Evolutionary conservation across 2,888 invertebrate genomes (phyloP).

Genomic region (Parnassius apollo): DNA sequence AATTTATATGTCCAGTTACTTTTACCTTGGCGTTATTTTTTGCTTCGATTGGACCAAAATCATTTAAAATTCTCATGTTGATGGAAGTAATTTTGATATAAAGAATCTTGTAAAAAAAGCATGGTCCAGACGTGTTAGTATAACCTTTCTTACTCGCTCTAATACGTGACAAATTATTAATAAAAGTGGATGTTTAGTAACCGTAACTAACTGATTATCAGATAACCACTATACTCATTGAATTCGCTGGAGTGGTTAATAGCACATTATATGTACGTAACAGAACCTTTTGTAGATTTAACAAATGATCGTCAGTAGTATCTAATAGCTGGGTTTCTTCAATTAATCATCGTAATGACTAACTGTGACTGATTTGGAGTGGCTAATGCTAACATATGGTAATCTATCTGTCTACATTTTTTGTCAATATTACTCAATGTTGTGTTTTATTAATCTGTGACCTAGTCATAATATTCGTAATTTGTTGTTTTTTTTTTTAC

Average conservation of each 20-base stretch:
- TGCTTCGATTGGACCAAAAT: conserved; percentile 6
- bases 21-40: no score
- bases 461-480: conserved; percentile 11
- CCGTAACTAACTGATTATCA: conserved; percentile 20
- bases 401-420: conserved; percentile 10
- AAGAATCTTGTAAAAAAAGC: conserved; percentile 11
- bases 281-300: conserved; percentile 16
- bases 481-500: conserved; percentile 6
- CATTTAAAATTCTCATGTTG: conserved; percentile 1
- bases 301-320: conserved; percentile 18
- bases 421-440: conserved; percentile 9
- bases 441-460: neutral
- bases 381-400: conserved; percentile 25
- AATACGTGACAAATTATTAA: conserved; percentile 9
- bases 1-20: no score
- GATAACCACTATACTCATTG: conserved; percentile 11
- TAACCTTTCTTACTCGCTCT: conserved; percentile 14
- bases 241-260: conserved; percentile 16
- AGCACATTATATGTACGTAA: conserved; percentile 4
- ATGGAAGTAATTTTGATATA: conserved; percentile 10
- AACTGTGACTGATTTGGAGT: conserved; percentile 24
- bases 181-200: conserved; percentile 7
- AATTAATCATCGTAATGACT: conserved; percentile 24
- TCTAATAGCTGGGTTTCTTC: conserved; percentile 18
- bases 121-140: conserved; percentile 15